phyloP scores from a whole-genome alignment of 2,888 invertebrate genomes.

The Heliconius ismenius region DNA sequence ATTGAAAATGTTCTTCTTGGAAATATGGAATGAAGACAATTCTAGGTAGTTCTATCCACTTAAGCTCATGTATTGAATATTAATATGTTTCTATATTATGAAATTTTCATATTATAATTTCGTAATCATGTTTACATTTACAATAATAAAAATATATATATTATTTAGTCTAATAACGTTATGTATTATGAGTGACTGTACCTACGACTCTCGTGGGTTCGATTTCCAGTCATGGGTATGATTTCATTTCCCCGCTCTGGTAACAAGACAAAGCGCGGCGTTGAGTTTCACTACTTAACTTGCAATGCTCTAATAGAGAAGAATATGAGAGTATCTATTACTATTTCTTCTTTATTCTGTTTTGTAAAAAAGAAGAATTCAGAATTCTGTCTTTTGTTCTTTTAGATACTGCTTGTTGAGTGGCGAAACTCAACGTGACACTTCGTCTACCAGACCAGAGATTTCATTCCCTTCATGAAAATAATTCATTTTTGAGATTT shows the following conservation, averaged over 20 bases:
- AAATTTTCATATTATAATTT: neutral
- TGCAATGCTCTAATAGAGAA: no score
- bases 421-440: no score
- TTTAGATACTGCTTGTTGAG: no score
- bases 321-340: no score
- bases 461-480: no score
- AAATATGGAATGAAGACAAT: neutral
- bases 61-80: neutral
- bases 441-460: no score
- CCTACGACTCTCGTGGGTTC: neutral
- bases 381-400: no score
- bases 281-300: neutral
- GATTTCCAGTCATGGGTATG: neutral
- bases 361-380: no score
- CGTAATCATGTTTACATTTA: neutral
- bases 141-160: neutral
- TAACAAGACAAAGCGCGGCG: neutral
- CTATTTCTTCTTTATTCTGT: no score
- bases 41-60: neutral
- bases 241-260: no score
- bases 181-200: neutral
- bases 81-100: neutral
- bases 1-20: conserved; percentile 3
- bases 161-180: neutral
- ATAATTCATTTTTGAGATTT: no score